Base-by-base conservation (phyloP, 1,140 invertebrate species). In the Drosophila mauritiana region DNA sequence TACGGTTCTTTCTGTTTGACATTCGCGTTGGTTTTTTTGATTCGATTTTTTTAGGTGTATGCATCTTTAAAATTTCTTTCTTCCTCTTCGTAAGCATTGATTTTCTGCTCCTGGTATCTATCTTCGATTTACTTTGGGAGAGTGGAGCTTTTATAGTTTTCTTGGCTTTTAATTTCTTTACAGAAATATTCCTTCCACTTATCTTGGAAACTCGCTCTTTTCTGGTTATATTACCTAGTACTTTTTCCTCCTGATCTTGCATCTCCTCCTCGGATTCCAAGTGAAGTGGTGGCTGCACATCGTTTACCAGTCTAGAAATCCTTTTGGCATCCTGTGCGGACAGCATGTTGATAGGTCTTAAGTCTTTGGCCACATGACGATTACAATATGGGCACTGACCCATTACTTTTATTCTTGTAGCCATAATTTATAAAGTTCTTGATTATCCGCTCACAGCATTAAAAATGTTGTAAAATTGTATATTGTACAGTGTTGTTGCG, bases 301-400 rank as follows among this genome's bases (percentile, higher is more conserved):
- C n/a, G 48, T 51, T 15, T 51, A 51, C 3, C 8, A 51, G 27
- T 51, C 34, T 27, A 34, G 48, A 51, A 17, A 51, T 51, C 8
- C 27, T 51, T 17, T 34, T 34, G 2, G 48, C 48, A 51, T 51
- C 48, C 1, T 27, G n/a, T 17, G 48, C n/a, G 1, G 48, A 31
- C 27, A 51, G 27, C 8, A 17, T 17, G 48, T 70, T 70, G 12
- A 80, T 56, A 4, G 75, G 78, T 11, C 76, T 64, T 40, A 74
- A 11, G 31, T 80, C 64, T 3, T 8, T 36, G n/a, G 40, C 20
- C 8, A 80, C 64, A 13, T 43, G 39, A 0, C 77, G 77, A 4
- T 54, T 13, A 13, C 64, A 80, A 45, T 48, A 67, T 15, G 53
- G 34, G n/a, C 67, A 81, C 2, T 57, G 51, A 12, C 49, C 56